A percentile compares a stretch with the other conserved stretches of the same genome.
phyloP scores from a whole-genome alignment of 2,113 vertebrate genomes.

The Saimiri boliviensis region DNA sequence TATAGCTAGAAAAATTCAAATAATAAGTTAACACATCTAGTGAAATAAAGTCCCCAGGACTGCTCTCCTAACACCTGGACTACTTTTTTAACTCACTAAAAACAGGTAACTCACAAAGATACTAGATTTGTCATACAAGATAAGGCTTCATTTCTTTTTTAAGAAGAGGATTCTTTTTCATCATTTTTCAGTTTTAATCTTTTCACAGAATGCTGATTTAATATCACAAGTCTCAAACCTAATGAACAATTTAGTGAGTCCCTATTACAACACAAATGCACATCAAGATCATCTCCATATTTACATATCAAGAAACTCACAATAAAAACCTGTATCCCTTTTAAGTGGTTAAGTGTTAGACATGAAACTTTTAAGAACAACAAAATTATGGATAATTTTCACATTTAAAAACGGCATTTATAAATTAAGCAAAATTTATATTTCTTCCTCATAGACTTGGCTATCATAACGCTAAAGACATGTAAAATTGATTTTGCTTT shows the following conservation, averaged over 20 bases:
- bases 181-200: constrained; percentile 23
- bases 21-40: background rate
- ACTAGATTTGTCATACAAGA: background rate
- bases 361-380: constrained; percentile 32
- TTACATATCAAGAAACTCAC: background rate
- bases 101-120: background rate
- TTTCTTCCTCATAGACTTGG: background rate
- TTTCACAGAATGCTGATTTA: constrained; percentile 1
- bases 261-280: background rate
- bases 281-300: background rate
- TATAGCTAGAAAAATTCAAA: background rate
- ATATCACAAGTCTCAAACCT: background rate
- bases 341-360: constrained; percentile 32
- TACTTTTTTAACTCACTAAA: background rate
- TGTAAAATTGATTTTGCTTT: background rate
- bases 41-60: background rate
- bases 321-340: background rate
- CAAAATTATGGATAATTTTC: background rate
- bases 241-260: background rate
- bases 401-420: background rate
- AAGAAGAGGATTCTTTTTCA: background rate
- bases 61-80: background rate
- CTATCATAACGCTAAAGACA: constrained; percentile 42
- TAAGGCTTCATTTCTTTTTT: background rate
- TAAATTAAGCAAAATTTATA: constrained; percentile 43